Evolutionary conservation across 2,797 vertebrate genomes (phyloP).

Genomic region (Poeciliopsis paucimaculata): DNA sequence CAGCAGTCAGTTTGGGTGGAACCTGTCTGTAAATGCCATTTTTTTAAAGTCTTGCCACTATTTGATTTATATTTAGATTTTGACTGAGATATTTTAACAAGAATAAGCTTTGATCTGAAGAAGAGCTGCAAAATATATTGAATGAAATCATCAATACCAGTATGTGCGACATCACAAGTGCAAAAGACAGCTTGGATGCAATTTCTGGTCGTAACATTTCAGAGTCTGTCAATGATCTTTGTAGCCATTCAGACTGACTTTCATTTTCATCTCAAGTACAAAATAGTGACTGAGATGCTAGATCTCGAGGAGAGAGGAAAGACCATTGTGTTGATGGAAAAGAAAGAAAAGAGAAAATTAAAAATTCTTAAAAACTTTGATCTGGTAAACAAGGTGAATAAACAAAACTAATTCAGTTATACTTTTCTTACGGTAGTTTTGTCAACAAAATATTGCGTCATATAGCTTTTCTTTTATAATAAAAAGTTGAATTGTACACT

Average conservation of each 20-base stretch:
- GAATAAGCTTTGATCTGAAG: neutral
- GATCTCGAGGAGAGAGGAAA: neutral
- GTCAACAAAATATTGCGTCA: neutral
- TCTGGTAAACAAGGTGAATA: too few relatives aligned
- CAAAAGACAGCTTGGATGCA: neutral
- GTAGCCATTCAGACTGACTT: too few relatives aligned
- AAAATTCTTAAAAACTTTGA: too few relatives aligned
- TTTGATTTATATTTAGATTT: neutral
- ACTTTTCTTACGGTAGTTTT: neutral
- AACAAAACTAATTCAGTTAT: too few relatives aligned
- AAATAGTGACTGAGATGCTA: neutral
- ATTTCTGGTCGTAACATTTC: neutral
- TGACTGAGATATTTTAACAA: neutral
- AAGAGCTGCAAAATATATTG: neutral
- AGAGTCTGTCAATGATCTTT: neutral
- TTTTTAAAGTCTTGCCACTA: neutral
- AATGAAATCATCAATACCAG: neutral
- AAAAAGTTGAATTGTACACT: neutral
- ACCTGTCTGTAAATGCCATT: neutral
- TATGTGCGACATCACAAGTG: neutral
- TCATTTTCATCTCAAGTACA: neutral
- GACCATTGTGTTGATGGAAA: neutral
- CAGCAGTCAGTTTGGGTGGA: neutral
- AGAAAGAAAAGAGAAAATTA: too few relatives aligned
- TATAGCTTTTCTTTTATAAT: neutral